Evolutionary conservation across 2,888 invertebrate species (phyloP).

Genomic region (Hololepta plana): DNA sequence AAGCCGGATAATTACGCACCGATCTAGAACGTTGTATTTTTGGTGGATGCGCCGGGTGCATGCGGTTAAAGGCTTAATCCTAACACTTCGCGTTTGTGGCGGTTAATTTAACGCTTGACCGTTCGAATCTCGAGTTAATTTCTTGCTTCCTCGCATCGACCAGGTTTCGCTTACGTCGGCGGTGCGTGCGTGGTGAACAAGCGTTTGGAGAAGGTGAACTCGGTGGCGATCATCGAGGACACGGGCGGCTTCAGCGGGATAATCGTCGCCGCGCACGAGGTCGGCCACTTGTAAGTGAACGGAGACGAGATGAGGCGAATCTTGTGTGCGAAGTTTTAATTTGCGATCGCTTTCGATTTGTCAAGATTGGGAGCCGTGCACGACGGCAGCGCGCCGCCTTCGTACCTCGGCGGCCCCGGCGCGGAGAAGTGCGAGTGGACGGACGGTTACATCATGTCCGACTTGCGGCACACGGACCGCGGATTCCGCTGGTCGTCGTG

Average conservation of each 20-base stretch:
- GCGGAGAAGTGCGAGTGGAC: constrained; percentile 92
- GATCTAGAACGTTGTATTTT: too few relatives aligned
- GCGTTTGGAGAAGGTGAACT: constrained; percentile 86
- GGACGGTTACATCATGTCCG: constrained; percentile 92
- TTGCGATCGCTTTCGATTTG: background rate
- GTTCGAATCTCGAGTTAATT: too few relatives aligned
- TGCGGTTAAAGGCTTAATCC: too few relatives aligned
- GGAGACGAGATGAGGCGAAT: constrained; percentile 1
- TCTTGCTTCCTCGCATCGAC: too few relatives aligned
- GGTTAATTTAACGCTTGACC: too few relatives aligned
- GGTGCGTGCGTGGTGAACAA: constrained; percentile 94
- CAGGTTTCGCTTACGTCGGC: constrained; percentile 93
- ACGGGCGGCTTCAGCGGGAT: constrained; percentile 93
- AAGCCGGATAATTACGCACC: too few relatives aligned
- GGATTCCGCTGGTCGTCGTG: constrained; percentile 92
- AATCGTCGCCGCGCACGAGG: constrained; percentile 92
- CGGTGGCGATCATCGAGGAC: constrained; percentile 90
- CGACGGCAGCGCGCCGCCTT: constrained; percentile 87
- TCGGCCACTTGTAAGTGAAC: constrained; percentile 79
- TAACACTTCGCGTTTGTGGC: too few relatives aligned
- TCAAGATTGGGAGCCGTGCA: constrained; percentile 83
- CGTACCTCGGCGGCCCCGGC: constrained; percentile 84
- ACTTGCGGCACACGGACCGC: constrained; percentile 82
- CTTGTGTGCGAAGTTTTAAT: constrained; percentile 3
- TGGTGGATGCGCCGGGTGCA: too few relatives aligned